These are phyloP conservation scores for Hypomecis atomaria DNA, from an alignment of 2,888 invertebrate species.

Conservation along the genomic window DNA sequence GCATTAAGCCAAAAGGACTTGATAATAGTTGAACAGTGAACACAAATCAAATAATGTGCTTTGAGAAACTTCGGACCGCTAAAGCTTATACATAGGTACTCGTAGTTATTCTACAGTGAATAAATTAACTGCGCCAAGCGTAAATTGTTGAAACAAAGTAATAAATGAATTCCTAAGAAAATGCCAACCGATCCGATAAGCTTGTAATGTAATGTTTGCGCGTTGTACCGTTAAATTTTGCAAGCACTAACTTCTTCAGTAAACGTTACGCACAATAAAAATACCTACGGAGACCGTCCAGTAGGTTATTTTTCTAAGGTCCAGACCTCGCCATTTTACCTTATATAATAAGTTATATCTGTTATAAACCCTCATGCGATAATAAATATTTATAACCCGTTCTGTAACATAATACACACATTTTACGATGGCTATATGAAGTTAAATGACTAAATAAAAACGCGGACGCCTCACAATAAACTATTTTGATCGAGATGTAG, in stretches of 20 bases:
- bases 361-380: slow-evolving; percentile 39
- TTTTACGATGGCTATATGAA: slow-evolving; percentile 51
- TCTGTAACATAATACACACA: slow-evolving; percentile 41
- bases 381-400: slow-evolving; percentile 42
- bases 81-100: too few species aligned
- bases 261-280: slow-evolving; percentile 30
- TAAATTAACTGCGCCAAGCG: not conserved
- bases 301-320: too few species aligned
- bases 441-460: slow-evolving; percentile 55
- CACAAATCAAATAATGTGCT: slow-evolving; percentile 12
- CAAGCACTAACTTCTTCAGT: slow-evolving; percentile 28
- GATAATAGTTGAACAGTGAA: slow-evolving; percentile 14
- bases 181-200: not conserved
- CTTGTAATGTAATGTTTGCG: slow-evolving; percentile 10
- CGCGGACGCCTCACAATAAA: slow-evolving; percentile 53
- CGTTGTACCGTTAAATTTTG: slow-evolving; percentile 20
- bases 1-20: slow-evolving; percentile 10
- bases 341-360: slow-evolving; percentile 25
- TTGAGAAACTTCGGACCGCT: slow-evolving; percentile 8
- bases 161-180: not conserved
- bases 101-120: not conserved
- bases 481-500: slow-evolving; percentile 50
- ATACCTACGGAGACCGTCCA: slow-evolving; percentile 14
- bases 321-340: slow-evolving; percentile 18
- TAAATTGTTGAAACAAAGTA: not conserved